Evolutionary conservation across 2,113 vertebrate species (phyloP), one percentile per base, ranked within the genome.

Genomic region (Murina feae): DNA sequence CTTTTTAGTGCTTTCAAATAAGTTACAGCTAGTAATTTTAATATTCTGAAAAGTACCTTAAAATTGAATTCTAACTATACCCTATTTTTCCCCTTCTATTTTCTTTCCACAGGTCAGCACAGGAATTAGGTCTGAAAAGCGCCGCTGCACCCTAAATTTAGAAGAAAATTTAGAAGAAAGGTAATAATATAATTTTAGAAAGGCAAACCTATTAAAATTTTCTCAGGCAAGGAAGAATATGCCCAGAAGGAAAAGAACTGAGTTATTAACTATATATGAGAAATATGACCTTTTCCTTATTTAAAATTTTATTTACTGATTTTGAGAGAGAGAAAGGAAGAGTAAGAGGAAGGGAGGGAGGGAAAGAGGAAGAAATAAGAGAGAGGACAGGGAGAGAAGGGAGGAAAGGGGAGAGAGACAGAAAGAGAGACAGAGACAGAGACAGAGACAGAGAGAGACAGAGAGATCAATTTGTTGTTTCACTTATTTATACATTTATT

Each of bases 61-160:
- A 93, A 87, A 87, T 55, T 23, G 47, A 81, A 75, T 66, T 66
- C 55, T 66, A 42, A 30, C 78, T 76, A 60, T 58, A 68, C 39
- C 23, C 13, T 87, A 42, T 86, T 96, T 95, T 93, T 60, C 39
- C n/a, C 28, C 28, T 90, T 60, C 28, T 93, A 65, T 91, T 42
- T 87, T 72, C 75, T 83, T 90, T 21, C 82, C n/a, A 90, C 16
- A 65, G 25, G 9, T 21, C 75, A 16, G 51, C 32, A 42, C 2
- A 83, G 49, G 6, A 96, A 94, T 72, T 42, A 78, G 25, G 18
- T 83, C 35, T 87, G 37, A 47, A 90, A 49, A 85, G 20, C 9
- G 47, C 21, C 9, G 47, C 21, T 90, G n/a, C n/a, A 91, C 58
- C 72, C 37, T 23, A 90, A 83, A 91, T 78, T 74, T 51, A 74